Evolutionary conservation across 2,113 vertebrate species (phyloP), one percentile per base, ranked within the genome.

Genomic region (Ursus arctos): DNA sequence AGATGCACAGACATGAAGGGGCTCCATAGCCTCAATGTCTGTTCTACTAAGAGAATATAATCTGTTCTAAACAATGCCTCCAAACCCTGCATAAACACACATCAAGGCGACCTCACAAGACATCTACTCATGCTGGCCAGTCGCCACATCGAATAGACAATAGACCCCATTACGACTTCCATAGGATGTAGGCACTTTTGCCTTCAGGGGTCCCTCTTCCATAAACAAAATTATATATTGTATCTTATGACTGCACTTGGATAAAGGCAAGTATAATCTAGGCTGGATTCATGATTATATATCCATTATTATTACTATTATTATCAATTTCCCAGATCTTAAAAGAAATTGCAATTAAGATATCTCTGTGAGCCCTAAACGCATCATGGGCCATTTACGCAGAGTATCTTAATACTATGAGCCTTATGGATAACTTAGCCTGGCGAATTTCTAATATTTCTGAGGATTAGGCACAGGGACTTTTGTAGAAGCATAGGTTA

Each of bases 251-350:
- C 28, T 77, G 16, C 14, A 72, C 13, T 79, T 40, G 26, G 55
- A 90, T 84, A 91, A 91, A 80, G 9, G 51, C 9, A 92, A 81
- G 53, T 79, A 57, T 26, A 92, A 71, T 67, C 31, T 16, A 82
- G 21, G 74, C 36, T 92, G n/a, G 13, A 85, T 88, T 84, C 28
- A 82, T 59, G 82, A 71, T 81, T 92, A 49, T 40, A 19, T 69
- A 57, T 61, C 69, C 0, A 67, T 63, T 49, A 49, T 77, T 13
- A 76, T 61, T 51, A 47, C 71, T 90, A 61, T 21, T 59, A 59
- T 80, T 14, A 72, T 49, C 76, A 92, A 59, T 96, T 67, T 40
- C 76, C 81, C 59, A 67, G 26, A 12, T 93, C 91, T 97, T 77
- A 51, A 81, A 61, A 59, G 4, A 59, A 93, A 88, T 91, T 93